A percentile compares a stretch with the other conserved stretches of the same genome.
phyloP scores from a whole-genome alignment of 2,113 vertebrate genomes.

The Herpetotheres cachinnans region DNA sequence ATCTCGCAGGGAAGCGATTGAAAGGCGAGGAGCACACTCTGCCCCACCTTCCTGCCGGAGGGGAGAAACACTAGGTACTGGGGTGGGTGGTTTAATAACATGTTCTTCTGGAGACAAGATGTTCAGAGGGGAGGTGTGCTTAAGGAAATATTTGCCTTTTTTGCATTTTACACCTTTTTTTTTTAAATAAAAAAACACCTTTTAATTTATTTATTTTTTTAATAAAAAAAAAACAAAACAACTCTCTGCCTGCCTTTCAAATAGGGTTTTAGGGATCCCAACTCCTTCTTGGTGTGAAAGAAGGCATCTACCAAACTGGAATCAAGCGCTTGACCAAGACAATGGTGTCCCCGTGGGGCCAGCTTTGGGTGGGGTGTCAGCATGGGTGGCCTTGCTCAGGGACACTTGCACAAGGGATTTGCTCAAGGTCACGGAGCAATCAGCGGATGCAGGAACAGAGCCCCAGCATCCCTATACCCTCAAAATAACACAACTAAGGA shows the following conservation, averaged over 20 bases:
- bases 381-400: not conserved
- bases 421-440: not conserved
- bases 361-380: rapidly evolving
- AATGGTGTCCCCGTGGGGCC: not conserved
- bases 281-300: not conserved
- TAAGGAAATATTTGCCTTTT: not conserved
- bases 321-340: not conserved
- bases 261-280: not conserved
- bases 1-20: not conserved
- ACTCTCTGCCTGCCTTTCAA: not conserved
- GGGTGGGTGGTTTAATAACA: conserved; percentile 50
- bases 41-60: conserved; percentile 38
- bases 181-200: too few relatives aligned
- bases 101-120: conserved; percentile 42
- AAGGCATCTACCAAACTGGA: not conserved
- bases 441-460: not conserved
- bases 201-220: too few relatives aligned
- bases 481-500: not conserved
- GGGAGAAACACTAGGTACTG: conserved; percentile 20
- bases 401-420: not conserved
- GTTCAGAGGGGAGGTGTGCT: conserved; percentile 34
- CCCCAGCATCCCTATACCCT: not conserved
- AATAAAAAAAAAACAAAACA: too few relatives aligned
- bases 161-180: not conserved
- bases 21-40: not conserved